These are phyloP conservation scores for Lasioglossum figueresi DNA, from an alignment of 2,888 invertebrate genomes.

Conservation along the genomic window DNA sequence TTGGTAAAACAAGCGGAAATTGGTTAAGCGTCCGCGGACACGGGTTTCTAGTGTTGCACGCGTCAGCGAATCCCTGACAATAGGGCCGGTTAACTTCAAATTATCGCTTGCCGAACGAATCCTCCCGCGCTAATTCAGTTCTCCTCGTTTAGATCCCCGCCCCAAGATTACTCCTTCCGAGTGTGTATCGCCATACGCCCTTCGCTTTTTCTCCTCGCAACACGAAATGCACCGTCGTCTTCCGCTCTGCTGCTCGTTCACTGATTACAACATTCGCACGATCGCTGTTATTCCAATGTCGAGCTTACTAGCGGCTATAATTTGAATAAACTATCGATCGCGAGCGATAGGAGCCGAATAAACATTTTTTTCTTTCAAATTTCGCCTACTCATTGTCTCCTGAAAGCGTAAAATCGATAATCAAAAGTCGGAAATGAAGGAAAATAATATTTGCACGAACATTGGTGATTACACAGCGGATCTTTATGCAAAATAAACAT, in stretches of 20 bases:
- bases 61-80: conserved; percentile 39
- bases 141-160: not conserved
- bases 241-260: not conserved
- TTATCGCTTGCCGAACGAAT: conserved; percentile 14
- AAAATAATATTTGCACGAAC: not conserved
- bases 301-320: not conserved
- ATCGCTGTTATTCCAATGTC: not conserved
- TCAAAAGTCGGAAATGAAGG: no score
- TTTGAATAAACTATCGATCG: not conserved
- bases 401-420: not conserved
- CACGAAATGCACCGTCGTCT: not conserved
- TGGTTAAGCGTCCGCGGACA: conserved; percentile 57
- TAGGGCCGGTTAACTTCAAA: conserved; percentile 21
- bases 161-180: not conserved
- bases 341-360: not conserved
- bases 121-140: conserved; percentile 3
- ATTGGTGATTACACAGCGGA: not conserved
- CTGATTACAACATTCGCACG: not conserved
- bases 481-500: no score
- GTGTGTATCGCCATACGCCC: not conserved
- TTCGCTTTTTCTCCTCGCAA: not conserved
- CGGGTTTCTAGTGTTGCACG: conserved; percentile 21
- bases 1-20: conserved; percentile 78
- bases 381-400: not conserved
- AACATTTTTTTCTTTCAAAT: not conserved